Evolutionary conservation across 2,888 invertebrate genomes (phyloP).

Genomic region (Psylliodes chrysocephalus): DNA sequence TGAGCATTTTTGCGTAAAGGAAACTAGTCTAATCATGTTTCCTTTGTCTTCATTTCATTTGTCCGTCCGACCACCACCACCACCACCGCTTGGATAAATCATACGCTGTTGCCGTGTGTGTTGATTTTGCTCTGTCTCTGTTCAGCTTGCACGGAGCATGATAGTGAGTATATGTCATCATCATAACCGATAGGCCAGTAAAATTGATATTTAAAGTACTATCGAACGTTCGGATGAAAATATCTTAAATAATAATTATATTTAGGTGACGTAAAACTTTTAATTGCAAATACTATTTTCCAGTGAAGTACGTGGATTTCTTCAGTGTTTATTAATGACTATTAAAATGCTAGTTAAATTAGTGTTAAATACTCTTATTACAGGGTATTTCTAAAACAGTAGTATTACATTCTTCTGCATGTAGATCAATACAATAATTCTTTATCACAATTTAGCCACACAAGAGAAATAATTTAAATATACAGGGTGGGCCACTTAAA

Average conservation of each 20-base stretch:
- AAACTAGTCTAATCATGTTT: slow-evolving; percentile 52
- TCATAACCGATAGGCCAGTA: slow-evolving; percentile 9
- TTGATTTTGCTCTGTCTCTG: slow-evolving; percentile 74
- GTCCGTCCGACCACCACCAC: slow-evolving; percentile 54
- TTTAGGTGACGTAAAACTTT: background rate
- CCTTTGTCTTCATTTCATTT: slow-evolving; percentile 62
- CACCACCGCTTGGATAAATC: slow-evolving; percentile 59
- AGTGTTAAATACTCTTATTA: no score
- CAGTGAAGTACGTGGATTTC: no score
- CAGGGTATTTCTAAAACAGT: no score
- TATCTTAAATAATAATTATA: background rate
- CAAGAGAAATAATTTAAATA: no score
- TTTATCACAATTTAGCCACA: no score
- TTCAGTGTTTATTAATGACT: no score
- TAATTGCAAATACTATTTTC: background rate
- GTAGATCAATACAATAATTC: no score
- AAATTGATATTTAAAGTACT: background rate
- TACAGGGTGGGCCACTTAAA: no score
- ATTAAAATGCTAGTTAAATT: no score
- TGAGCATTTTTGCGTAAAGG: slow-evolving; percentile 10
- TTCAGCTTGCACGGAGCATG: slow-evolving; percentile 91
- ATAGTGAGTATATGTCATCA: slow-evolving; percentile 77
- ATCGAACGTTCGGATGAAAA: no score
- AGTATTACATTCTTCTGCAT: no score
- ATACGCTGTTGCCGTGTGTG: slow-evolving; percentile 59